These are phyloP conservation scores for Ptychoptera contaminata DNA, from an alignment of 2,888 invertebrate species.

Conservation along the genomic window DNA sequence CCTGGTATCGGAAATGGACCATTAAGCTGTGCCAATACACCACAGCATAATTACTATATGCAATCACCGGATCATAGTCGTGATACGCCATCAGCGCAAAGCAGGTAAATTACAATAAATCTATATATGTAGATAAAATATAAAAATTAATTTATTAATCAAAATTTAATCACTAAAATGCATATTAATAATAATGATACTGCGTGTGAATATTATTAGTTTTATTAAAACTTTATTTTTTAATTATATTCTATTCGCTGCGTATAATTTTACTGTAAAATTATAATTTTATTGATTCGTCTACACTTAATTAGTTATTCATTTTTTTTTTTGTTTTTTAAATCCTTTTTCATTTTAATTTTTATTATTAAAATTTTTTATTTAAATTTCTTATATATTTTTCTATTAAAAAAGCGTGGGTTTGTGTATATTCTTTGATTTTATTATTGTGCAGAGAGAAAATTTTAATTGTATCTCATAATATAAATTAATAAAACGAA, in stretches of 20 bases:
- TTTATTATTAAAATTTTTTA: not conserved
- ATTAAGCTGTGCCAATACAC: slow-evolving; percentile 44
- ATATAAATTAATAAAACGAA: not conserved
- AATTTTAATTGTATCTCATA: not conserved
- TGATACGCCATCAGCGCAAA: slow-evolving; percentile 59
- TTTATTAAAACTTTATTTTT: too few species aligned
- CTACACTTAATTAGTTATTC: too few species aligned
- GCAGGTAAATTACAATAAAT: slow-evolving; percentile 40
- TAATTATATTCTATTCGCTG: too few species aligned
- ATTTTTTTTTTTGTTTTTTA: too few species aligned
- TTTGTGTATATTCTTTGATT: not conserved
- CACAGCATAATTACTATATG: slow-evolving; percentile 50
- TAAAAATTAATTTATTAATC: not conserved
- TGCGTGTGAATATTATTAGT: not conserved
- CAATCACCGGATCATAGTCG: slow-evolving; percentile 58
- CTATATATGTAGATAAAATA: not conserved
- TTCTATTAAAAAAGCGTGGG: not conserved
- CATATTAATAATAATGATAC: not conserved
- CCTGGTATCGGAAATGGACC: slow-evolving; percentile 43
- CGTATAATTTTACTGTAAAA: too few species aligned
- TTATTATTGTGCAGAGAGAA: not conserved
- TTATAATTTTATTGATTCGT: too few species aligned
- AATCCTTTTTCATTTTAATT: too few species aligned
- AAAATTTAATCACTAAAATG: not conserved
- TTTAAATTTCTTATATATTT: not conserved